phyloP scores from a whole-genome alignment of 23 tunicate species.

The Phallusia fumigata region DNA sequence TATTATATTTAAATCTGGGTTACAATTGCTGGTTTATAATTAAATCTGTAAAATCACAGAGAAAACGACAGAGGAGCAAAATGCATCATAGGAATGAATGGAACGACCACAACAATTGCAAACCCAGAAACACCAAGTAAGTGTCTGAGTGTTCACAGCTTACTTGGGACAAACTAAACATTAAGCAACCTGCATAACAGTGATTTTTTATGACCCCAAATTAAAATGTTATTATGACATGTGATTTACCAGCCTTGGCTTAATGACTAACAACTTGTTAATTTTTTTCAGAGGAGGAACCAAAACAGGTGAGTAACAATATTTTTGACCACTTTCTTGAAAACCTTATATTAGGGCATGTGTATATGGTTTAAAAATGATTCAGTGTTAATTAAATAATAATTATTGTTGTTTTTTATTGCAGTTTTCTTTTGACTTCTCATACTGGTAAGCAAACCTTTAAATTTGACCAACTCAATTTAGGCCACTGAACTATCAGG shows the following conservation, averaged over 20 bases:
- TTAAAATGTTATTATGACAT: no score
- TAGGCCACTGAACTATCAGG: neutral
- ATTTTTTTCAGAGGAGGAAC: constrained; percentile 76
- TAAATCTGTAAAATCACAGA: constrained; percentile 24
- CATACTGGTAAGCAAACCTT: constrained; percentile 82
- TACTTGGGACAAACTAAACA: no score
- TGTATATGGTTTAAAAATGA: neutral
- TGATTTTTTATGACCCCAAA: no score
- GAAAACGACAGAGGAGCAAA: constrained; percentile 84
- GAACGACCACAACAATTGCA: constrained; percentile 58
- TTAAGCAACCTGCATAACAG: no score
- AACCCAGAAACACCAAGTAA: constrained; percentile 91
- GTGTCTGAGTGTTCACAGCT: no score
- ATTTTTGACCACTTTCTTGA: neutral
- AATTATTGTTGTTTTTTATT: constrained; percentile 18
- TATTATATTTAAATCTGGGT: no score
- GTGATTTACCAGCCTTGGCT: neutral
- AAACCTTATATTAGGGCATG: no score
- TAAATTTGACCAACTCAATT: neutral
- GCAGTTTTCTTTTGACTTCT: constrained; percentile 92
- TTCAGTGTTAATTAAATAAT: neutral
- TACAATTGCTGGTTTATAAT: no score
- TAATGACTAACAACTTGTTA: neutral
- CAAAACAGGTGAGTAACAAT: constrained; percentile 50
- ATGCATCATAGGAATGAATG: constrained; percentile 71